A percentile compares a stretch with the other conserved stretches of the same genome.
Conservation (phyloP, 2,797 vertebrate genomes). For the Rallus crepitans region DNA sequence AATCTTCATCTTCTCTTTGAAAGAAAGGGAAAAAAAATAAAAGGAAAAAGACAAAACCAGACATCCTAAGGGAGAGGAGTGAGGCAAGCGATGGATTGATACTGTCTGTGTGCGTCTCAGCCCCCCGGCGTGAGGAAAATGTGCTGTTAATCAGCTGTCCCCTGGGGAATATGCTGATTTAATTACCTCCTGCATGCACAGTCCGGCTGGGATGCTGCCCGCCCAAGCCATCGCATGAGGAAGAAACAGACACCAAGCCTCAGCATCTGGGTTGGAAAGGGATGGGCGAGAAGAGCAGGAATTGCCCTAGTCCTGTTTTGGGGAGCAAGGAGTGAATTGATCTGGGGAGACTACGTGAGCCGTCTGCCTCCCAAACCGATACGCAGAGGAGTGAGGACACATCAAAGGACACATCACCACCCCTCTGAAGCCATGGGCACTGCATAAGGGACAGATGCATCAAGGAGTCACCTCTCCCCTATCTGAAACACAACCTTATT, state of each 20-base stretch:
- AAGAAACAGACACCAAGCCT: background rate
- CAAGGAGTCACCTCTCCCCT: background rate
- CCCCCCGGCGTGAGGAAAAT: background rate
- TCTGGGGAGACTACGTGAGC: accelerated
- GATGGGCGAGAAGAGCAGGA: background rate
- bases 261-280: background rate
- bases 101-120: slow-evolving; percentile 4
- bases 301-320: background rate
- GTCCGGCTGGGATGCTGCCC: background rate
- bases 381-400: background rate
- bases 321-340: background rate
- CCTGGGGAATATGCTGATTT: slow-evolving; percentile 13
- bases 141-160: slow-evolving; percentile 52
- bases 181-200: slow-evolving; percentile 54
- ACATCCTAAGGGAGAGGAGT: slow-evolving; percentile 12
- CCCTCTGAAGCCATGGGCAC: background rate
- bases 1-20: slow-evolving; percentile 68
- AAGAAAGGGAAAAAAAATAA: slow-evolving; percentile 1
- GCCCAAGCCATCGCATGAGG: background rate
- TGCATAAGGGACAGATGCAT: background rate
- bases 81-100: slow-evolving; percentile 44
- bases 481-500: background rate
- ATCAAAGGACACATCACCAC: background rate
- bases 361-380: background rate
- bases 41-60: background rate